Conservation (phyloP, 2,888 invertebrate genomes). For the Hyposoter dolosus region DNA sequence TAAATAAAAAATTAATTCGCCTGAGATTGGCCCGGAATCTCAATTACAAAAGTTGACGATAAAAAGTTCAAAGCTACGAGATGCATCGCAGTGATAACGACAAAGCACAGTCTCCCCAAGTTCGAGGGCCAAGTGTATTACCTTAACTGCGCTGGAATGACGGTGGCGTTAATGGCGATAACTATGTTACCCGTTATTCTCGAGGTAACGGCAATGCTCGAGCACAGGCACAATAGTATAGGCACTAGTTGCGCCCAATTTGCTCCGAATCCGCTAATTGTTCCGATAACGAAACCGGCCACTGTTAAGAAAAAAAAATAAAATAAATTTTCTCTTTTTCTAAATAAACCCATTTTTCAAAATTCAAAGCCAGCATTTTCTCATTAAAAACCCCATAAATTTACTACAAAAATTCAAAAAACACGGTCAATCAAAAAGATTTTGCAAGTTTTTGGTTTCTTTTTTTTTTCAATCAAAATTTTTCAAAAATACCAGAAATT, state of each 20-base stretch:
- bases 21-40: background rate
- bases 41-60: constrained; percentile 51
- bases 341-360: too few relatives aligned
- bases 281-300: constrained; percentile 75
- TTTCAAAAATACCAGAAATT: too few relatives aligned
- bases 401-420: background rate
- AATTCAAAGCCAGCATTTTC: background rate
- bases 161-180: constrained; percentile 78
- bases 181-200: constrained; percentile 81
- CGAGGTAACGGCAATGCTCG: constrained; percentile 79
- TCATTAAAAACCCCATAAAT: background rate
- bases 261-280: constrained; percentile 78
- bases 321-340: background rate
- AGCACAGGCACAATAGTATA: constrained; percentile 79
- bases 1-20: background rate
- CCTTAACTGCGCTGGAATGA: constrained; percentile 81
- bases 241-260: constrained; percentile 81
- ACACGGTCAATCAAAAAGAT: too few relatives aligned
- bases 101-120: background rate
- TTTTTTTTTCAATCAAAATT: too few relatives aligned
- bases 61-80: constrained; percentile 12
- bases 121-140: constrained; percentile 70
- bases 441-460: too few relatives aligned
- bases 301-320: constrained; percentile 69
- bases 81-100: background rate